Conservation (phyloP, 1,140 invertebrate species). For the Drosophila asahinai region DNA sequence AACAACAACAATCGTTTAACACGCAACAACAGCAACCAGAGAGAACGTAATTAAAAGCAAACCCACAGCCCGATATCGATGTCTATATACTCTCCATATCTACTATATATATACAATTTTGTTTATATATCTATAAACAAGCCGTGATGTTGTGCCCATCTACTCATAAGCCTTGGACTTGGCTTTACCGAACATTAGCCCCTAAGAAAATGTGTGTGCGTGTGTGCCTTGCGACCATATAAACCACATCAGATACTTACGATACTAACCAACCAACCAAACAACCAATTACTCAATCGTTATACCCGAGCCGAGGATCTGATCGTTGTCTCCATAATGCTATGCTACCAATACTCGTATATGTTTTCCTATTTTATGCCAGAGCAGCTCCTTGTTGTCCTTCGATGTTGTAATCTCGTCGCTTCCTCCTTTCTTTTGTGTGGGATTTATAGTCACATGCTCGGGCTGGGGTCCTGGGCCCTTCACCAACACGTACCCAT, state of each 20-base stretch:
- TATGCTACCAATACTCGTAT: constrained; percentile 18
- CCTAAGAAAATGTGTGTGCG: constrained; percentile 34
- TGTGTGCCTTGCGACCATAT: constrained; percentile 72
- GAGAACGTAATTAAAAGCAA: constrained; percentile 58
- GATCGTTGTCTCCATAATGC: constrained; percentile 37
- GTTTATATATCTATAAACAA: constrained; percentile 53
- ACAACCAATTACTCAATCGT: constrained; percentile 11
- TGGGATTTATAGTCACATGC: constrained; percentile 16
- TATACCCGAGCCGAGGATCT: constrained; percentile 22
- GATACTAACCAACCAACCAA: constrained; percentile 32
- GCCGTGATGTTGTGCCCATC: constrained; percentile 74
- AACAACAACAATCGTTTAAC: constrained; percentile 76
- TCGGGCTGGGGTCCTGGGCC: neutral
- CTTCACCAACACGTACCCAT: constrained; percentile 15
- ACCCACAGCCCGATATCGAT: constrained; percentile 65
- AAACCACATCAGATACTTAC: constrained; percentile 31
- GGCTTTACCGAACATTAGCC: constrained; percentile 47
- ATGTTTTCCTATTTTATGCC: constrained; percentile 43
- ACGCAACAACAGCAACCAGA: constrained; percentile 68
- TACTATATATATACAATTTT: constrained; percentile 42
- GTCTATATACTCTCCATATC: constrained; percentile 71
- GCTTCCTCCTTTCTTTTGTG: constrained; percentile 49
- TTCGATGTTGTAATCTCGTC: constrained; percentile 65
- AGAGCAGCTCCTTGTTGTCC: constrained; percentile 43
- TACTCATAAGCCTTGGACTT: constrained; percentile 65